phyloP scores from a whole-genome alignment of 2,888 invertebrate genomes.

The Drosophila diplacantha region DNA sequence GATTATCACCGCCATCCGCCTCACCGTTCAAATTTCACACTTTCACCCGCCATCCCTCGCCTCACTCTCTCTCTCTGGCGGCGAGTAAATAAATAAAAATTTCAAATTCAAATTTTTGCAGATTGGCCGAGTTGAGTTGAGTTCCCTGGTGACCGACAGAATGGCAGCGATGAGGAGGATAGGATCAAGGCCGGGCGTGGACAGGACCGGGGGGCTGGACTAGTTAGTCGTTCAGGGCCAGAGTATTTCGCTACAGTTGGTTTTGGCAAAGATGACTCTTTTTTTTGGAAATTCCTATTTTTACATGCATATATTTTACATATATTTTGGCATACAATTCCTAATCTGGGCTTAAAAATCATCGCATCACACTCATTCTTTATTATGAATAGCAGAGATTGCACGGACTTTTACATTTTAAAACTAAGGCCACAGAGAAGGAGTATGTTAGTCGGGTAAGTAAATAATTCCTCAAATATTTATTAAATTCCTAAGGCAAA shows the following conservation, averaged over 20 bases:
- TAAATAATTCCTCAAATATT: background rate
- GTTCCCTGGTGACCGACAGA: slow-evolving; percentile 39
- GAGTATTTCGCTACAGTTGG: slow-evolving; percentile 18
- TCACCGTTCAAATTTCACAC: slow-evolving; percentile 22
- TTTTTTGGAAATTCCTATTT: too few relatives aligned
- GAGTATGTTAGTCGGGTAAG: background rate
- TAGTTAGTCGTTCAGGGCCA: slow-evolving; percentile 63
- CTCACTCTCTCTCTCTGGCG: slow-evolving; percentile 17
- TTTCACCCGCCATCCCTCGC: background rate
- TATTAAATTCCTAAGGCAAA: too few relatives aligned
- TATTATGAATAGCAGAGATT: background rate
- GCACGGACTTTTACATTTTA: background rate
- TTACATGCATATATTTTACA: too few relatives aligned
- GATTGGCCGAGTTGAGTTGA: slow-evolving; percentile 56
- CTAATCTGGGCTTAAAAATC: background rate
- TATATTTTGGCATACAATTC: background rate
- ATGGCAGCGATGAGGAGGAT: background rate
- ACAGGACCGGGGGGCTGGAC: slow-evolving; percentile 33
- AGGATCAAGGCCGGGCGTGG: background rate
- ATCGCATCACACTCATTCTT: background rate
- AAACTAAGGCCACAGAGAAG: background rate
- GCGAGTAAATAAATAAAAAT: slow-evolving; percentile 66
- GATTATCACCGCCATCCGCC: slow-evolving; percentile 22
- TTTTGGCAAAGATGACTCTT: background rate
- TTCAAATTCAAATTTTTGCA: slow-evolving; percentile 69